Evolutionary conservation across 2,113 vertebrate species (phyloP).

Genomic region (Albula glossodonta): DNA sequence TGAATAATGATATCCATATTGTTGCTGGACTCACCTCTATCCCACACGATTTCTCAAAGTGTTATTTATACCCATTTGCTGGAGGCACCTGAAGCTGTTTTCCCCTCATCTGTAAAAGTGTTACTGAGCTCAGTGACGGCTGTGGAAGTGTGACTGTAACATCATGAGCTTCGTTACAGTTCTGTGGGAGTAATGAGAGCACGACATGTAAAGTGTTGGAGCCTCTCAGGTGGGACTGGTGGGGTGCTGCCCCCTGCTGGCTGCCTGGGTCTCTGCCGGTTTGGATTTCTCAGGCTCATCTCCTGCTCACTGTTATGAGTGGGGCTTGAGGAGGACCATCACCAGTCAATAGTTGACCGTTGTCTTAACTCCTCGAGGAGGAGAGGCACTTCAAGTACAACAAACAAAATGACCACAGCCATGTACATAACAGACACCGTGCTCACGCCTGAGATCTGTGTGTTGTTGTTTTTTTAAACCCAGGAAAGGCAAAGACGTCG

Average conservation of each 20-base stretch:
- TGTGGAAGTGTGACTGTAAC: not conserved
- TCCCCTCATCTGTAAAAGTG: too few relatives aligned
- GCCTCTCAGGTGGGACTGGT: not conserved
- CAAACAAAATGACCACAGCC: not conserved
- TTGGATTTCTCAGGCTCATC: not conserved
- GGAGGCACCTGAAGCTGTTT: too few relatives aligned
- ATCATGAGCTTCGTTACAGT: not conserved
- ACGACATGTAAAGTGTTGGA: not conserved
- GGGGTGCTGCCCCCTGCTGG: constrained; percentile 17
- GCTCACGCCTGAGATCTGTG: not conserved
- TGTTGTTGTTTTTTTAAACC: not conserved
- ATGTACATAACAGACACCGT: not conserved
- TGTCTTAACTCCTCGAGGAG: not conserved
- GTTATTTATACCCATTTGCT: too few relatives aligned
- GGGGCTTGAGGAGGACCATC: not conserved
- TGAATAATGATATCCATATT: too few relatives aligned
- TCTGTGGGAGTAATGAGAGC: too few relatives aligned
- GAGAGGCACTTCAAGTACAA: not conserved
- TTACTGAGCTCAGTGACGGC: not conserved
- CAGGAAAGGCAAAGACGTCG: constrained; percentile 94
- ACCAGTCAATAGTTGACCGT: not conserved
- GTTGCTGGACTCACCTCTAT: too few relatives aligned
- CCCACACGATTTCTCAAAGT: too few relatives aligned
- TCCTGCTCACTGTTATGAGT: not conserved
- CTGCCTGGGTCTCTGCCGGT: not conserved